These are phyloP conservation scores for Trissolcus japonicus DNA, from an alignment of 2,888 invertebrate genomes.

Conservation along the genomic window DNA sequence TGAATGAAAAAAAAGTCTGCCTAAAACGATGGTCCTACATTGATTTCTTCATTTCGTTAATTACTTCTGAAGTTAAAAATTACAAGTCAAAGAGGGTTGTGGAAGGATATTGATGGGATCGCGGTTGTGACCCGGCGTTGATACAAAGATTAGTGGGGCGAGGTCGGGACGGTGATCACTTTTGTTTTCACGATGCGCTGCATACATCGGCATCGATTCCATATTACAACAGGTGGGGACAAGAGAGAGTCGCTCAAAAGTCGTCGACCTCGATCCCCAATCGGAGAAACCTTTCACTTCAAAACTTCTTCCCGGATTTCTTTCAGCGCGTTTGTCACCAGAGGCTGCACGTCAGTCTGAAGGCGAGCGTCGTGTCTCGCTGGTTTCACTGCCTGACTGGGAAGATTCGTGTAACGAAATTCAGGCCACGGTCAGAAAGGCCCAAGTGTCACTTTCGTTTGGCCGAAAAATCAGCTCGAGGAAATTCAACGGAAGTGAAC, in stretches of 20 bases:
- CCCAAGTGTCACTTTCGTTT: conserved; percentile 28
- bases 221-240: conserved; percentile 45
- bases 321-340: conserved; percentile 61
- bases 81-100: neutral
- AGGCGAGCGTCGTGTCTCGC: conserved; percentile 37
- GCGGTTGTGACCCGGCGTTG: conserved; percentile 10
- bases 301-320: conserved; percentile 69
- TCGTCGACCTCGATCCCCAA: conserved; percentile 72
- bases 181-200: conserved; percentile 61
- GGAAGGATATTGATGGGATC: conserved; percentile 1
- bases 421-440: conserved; percentile 9
- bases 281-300: conserved; percentile 73
- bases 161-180: conserved; percentile 60
- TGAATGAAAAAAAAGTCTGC: too few relatives aligned
- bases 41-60: too few relatives aligned
- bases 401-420: conserved; percentile 14
- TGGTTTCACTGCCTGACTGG: conserved; percentile 7
- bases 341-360: conserved; percentile 54
- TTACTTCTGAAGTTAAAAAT: too few relatives aligned
- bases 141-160: conserved; percentile 63
- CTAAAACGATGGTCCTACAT: too few relatives aligned
- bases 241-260: conserved; percentile 57
- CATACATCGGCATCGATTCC: conserved; percentile 14
- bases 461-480: neutral
- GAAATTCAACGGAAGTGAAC: neutral